phyloP scores from a whole-genome alignment of 2,888 invertebrate species.

The Drepanosiphum platanoidis region DNA sequence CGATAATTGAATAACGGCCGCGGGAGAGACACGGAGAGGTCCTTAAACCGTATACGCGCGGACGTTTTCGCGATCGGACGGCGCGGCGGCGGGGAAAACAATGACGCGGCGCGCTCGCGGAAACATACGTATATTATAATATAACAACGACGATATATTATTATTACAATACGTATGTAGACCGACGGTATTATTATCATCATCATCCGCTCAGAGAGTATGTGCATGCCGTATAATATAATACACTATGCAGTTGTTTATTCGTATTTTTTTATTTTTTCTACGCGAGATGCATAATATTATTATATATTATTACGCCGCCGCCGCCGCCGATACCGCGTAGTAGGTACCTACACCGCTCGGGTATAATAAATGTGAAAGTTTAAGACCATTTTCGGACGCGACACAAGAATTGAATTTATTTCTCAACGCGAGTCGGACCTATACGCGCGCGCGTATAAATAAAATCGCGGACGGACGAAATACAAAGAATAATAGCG shows the following conservation, averaged over 20 bases:
- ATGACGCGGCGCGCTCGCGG: neutral
- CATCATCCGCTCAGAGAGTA: neutral
- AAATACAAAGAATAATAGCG: constrained; percentile 9
- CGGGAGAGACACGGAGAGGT: neutral
- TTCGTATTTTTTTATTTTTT: neutral
- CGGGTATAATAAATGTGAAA: constrained; percentile 47
- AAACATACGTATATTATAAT: neutral
- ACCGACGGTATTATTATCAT: neutral
- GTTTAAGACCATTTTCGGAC: constrained; percentile 57
- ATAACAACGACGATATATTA: too few species aligned
- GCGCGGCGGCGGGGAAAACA: neutral
- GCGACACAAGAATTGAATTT: constrained; percentile 6
- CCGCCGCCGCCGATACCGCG: neutral
- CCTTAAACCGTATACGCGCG: neutral
- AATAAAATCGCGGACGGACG: too few species aligned
- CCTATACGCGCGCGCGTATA: too few species aligned
- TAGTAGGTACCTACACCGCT: too few species aligned
- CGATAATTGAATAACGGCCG: neutral
- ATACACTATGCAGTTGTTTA: neutral
- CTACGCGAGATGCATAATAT: constrained; percentile 2
- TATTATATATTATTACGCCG: neutral
- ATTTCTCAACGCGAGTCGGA: constrained; percentile 9
- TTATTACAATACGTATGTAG: too few species aligned
- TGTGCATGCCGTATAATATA: neutral
- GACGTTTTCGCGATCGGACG: neutral